phyloP scores from a whole-genome alignment of 2,797 vertebrate genomes.

The Antennarius maculatus region DNA sequence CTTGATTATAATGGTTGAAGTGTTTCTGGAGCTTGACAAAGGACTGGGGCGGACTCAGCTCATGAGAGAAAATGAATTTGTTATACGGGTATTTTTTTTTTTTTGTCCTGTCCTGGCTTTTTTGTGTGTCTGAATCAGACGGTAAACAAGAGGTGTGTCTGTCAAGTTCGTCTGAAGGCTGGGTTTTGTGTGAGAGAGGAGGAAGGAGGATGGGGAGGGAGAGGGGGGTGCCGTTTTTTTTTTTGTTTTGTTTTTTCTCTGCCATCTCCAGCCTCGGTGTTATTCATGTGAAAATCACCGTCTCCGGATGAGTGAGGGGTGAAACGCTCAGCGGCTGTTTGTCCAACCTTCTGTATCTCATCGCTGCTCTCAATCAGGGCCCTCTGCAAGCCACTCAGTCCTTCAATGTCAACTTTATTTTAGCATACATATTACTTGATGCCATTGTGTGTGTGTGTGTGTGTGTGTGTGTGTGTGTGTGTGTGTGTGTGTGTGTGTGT shows the following conservation, averaged over 20 bases:
- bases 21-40: slow-evolving; percentile 57
- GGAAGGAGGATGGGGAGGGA: not conserved
- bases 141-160: slow-evolving; percentile 30
- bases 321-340: slow-evolving; percentile 50
- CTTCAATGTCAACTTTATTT: slow-evolving; percentile 74
- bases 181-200: too few relatives aligned
- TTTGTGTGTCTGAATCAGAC: slow-evolving; percentile 49
- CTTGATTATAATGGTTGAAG: slow-evolving; percentile 52
- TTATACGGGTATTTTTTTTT: slow-evolving; percentile 24
- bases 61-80: slow-evolving; percentile 55
- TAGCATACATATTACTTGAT: slow-evolving; percentile 62
- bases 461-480: too few relatives aligned
- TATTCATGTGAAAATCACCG: slow-evolving; percentile 60
- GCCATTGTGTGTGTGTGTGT: too few relatives aligned
- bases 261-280: slow-evolving; percentile 46
- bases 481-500: slow-evolving; percentile 29
- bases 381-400: slow-evolving; percentile 42
- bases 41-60: slow-evolving; percentile 43
- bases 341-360: slow-evolving; percentile 68
- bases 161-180: too few relatives aligned
- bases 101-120: slow-evolving; percentile 23
- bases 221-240: not conserved
- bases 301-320: slow-evolving; percentile 46
- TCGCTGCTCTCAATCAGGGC: slow-evolving; percentile 68
- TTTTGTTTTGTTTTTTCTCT: slow-evolving; percentile 20